phyloP scores from a whole-genome alignment of 2,888 invertebrate species.

The Camponotus fellah region DNA sequence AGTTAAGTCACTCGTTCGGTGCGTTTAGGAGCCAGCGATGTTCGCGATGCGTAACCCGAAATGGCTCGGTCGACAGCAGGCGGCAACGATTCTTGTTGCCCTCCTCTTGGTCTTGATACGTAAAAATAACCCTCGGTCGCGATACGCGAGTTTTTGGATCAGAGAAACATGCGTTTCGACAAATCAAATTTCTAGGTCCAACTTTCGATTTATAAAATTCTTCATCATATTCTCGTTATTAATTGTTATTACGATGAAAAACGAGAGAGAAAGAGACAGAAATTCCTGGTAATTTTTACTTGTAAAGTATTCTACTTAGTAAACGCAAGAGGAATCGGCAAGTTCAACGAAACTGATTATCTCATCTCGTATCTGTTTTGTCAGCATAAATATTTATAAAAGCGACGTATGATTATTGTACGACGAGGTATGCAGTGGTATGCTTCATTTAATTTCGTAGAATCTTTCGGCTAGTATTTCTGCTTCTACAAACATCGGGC shows the following conservation, averaged over 20 bases:
- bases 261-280: no score
- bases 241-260: background rate
- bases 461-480: constrained; percentile 63
- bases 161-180: constrained; percentile 48
- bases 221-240: background rate
- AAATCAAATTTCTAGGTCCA: constrained; percentile 13
- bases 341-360: background rate
- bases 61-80: constrained; percentile 80
- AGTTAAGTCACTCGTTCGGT: constrained; percentile 50
- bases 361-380: background rate
- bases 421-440: background rate
- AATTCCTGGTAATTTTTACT: background rate
- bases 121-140: constrained; percentile 84
- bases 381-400: constrained; percentile 14
- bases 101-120: constrained; percentile 73
- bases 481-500: constrained; percentile 58
- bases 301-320: background rate
- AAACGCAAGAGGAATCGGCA: background rate
- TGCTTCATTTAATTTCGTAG: constrained; percentile 27
- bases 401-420: background rate
- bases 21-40: constrained; percentile 71
- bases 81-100: constrained; percentile 70
- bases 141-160: constrained; percentile 61
- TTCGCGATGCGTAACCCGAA: constrained; percentile 83
- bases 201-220: background rate